Base-by-base conservation (phyloP, 2,797 vertebrate species). In the Sebastolobus alascanus region DNA sequence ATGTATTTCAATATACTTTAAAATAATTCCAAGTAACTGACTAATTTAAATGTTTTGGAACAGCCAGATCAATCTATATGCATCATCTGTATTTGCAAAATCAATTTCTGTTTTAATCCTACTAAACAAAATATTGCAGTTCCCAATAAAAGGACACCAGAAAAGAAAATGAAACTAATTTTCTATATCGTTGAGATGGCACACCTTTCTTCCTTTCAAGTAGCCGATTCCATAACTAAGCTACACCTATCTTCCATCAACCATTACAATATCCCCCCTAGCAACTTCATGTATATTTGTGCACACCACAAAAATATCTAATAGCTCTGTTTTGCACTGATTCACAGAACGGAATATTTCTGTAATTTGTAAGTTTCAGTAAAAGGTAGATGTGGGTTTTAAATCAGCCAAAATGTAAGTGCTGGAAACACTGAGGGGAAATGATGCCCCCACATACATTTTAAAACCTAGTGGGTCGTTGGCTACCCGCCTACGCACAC, bases 401-500 rank as follows among this genome's bases (percentile, higher is more conserved):
- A 38, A 60, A 56, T 69, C 10, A 59, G n/a, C 50, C 31, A 29
- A 22, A 68, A 22, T 16, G 5, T 76, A 50, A 73, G 18, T 9
- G 46, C 29, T 77, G 73, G 73, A 77, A 77, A 50, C 22, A 58
- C n/a, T 64, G 33, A 69, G 60, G 6, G 73, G 63, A 80, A 82
- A 55, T 71, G 73, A 43, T 43, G 46, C 68, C 58, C 10, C 14
- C 46, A 50, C 56, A 20, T 64, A 27, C 25, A 68, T 2, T 87
- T 80, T 16, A 72, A 79, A 63, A 46, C 25, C 13, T 1, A 55
- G 73, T 85, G 46, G 78, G 85, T 58, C 66, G 75, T 76, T 88
- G 77, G 78, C 82, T 83, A 79, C 46, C 90, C 82, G 60, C 93
- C 87, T 54, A 91, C 87, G 2, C 68, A 81, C 75, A 89, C 82